Conservation (phyloP, 2,113 vertebrate species). For the Callipepla californica region DNA sequence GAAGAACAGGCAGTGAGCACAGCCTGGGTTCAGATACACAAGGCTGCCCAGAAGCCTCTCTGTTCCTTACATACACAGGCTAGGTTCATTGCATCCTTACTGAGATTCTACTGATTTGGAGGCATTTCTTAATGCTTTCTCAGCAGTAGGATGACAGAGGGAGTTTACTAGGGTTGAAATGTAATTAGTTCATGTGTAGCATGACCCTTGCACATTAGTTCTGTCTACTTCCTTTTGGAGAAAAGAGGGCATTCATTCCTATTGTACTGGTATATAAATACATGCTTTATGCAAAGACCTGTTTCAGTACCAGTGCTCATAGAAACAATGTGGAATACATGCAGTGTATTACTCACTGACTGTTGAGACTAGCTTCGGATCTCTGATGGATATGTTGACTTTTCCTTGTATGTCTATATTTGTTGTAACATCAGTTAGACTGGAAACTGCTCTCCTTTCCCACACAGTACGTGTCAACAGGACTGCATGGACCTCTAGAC, state of each 20-base stretch:
- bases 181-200: neutral
- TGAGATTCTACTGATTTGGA: neutral
- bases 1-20: rapidly evolving
- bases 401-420: rapidly evolving
- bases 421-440: neutral
- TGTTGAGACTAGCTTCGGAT: neutral
- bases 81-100: neutral
- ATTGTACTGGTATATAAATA: neutral
- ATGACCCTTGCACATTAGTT: rapidly evolving
- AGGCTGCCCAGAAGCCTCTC: neutral
- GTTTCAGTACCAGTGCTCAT: neutral
- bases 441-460: neutral
- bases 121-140: neutral
- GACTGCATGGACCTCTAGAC: neutral
- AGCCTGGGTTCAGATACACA: too few relatives aligned
- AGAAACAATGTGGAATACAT: neutral
- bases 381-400: neutral
- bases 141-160: neutral
- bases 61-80: neutral
- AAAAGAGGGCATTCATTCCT: neutral
- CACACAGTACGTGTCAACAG: neutral
- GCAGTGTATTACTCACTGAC: neutral
- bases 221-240: neutral
- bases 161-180: neutral
- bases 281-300: neutral